phyloP scores from a whole-genome alignment of 2,113 vertebrate genomes.

The Chloropsis hardwickii region DNA sequence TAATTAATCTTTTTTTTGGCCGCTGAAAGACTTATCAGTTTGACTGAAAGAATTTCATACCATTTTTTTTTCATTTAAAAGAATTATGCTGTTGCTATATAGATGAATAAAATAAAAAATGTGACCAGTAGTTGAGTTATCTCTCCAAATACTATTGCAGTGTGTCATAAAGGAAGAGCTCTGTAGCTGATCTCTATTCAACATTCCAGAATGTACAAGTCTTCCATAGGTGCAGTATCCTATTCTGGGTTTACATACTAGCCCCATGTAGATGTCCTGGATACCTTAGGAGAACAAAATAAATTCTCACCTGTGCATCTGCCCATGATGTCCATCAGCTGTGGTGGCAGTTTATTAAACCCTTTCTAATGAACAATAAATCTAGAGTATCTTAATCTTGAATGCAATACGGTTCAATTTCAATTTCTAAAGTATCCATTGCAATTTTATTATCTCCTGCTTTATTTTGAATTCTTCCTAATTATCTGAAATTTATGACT shows the following conservation, averaged over 20 bases:
- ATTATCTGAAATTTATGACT: not conserved
- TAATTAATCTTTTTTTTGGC: not conserved
- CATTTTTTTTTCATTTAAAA: not conserved
- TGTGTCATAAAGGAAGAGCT: not conserved
- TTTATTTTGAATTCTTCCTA: not conserved
- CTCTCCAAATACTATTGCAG: rapidly evolving
- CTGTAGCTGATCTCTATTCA: not conserved
- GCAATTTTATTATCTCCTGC: not conserved
- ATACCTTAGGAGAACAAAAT: not conserved
- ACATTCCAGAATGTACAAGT: not conserved
- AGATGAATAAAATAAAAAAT: not conserved
- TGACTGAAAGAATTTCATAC: not conserved
- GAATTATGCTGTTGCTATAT: rapidly evolving
- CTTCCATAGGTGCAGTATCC: not conserved
- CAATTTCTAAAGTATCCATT: not conserved
- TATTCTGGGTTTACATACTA: not conserved
- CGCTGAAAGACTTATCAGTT: not conserved
- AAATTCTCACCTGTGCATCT: not conserved
- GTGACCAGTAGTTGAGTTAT: not conserved
- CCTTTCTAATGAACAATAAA: not conserved
- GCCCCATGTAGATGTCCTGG: not conserved
- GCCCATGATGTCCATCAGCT: not conserved
- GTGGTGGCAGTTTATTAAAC: not conserved
- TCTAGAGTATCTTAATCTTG: not conserved
- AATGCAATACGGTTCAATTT: not conserved